Conservation (phyloP, 92 coral and sea anemone genomes). For the Nematostella vectensis region DNA sequence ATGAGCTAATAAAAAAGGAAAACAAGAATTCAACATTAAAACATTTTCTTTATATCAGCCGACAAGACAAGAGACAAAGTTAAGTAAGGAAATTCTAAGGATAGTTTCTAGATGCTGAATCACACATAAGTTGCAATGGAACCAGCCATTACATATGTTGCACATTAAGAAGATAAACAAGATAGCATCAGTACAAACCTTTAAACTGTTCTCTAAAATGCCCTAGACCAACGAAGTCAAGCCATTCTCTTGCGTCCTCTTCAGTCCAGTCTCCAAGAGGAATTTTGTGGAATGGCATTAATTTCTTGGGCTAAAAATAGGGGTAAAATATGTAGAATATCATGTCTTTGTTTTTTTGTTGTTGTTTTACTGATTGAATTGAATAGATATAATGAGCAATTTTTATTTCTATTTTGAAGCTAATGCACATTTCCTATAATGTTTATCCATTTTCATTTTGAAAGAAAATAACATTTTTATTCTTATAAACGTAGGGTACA, state of each 20-base stretch:
- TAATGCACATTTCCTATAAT: no score
- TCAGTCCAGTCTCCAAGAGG: slow-evolving; percentile 76
- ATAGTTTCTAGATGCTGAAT: no score
- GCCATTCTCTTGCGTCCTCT: slow-evolving; percentile 77
- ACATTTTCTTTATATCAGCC: no score
- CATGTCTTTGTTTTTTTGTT: slow-evolving; percentile 10
- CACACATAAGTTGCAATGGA: no score
- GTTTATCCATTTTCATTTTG: no score
- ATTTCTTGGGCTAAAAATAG: slow-evolving; percentile 13
- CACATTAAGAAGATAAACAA: not conserved
- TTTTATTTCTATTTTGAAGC: not conserved
- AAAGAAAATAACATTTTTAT: no score
- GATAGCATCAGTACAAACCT: slow-evolving; percentile 27
- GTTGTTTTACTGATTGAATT: slow-evolving; percentile 18
- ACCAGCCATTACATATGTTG: no score
- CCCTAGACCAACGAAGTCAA: slow-evolving; percentile 67
- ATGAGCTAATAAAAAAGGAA: slow-evolving; percentile 32
- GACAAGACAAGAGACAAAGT: no score
- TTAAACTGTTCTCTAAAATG: slow-evolving; percentile 66
- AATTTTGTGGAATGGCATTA: slow-evolving; percentile 69
- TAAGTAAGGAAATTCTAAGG: no score
- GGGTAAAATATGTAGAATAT: no score
- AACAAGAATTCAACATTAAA: no score
- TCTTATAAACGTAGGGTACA: no score
- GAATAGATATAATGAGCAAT: not conserved